Conservation (phyloP, 2,797 vertebrate species). For the Numenius phaeopus region DNA sequence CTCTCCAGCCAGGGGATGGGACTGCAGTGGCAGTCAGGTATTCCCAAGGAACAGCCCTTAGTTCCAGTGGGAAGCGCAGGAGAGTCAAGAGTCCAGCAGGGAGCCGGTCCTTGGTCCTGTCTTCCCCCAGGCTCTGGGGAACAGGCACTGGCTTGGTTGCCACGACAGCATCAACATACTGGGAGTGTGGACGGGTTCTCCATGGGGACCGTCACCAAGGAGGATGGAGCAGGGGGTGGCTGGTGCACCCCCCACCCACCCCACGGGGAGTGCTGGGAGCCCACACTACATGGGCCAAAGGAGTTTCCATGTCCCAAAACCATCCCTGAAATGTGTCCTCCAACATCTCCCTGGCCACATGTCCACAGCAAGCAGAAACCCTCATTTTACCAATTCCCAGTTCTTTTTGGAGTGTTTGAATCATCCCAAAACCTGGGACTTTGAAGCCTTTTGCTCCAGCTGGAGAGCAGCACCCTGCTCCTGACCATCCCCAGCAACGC, state of each 20-base stretch:
- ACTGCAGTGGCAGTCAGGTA: rapidly evolving
- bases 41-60: not conserved
- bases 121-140: not conserved
- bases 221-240: too few relatives aligned
- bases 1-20: not conserved
- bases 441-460: rapidly evolving
- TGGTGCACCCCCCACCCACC: rapidly evolving
- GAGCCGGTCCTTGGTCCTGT: rapidly evolving
- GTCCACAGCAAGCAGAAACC: not conserved
- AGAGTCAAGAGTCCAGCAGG: not conserved
- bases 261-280: not conserved
- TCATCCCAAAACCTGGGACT: not conserved
- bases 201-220: not conserved
- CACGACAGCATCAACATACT: rapidly evolving
- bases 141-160: not conserved
- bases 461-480: not conserved
- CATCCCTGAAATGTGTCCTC: not conserved
- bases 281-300: rapidly evolving
- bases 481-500: not conserved
- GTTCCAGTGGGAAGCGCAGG: not conserved
- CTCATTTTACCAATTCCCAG: rapidly evolving
- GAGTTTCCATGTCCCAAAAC: not conserved
- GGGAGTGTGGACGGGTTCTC: rapidly evolving
- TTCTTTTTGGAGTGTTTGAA: not conserved
- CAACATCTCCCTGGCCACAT: rapidly evolving